phyloP scores from a whole-genome alignment of 2,113 vertebrate genomes.

The Nannospalax galili region DNA sequence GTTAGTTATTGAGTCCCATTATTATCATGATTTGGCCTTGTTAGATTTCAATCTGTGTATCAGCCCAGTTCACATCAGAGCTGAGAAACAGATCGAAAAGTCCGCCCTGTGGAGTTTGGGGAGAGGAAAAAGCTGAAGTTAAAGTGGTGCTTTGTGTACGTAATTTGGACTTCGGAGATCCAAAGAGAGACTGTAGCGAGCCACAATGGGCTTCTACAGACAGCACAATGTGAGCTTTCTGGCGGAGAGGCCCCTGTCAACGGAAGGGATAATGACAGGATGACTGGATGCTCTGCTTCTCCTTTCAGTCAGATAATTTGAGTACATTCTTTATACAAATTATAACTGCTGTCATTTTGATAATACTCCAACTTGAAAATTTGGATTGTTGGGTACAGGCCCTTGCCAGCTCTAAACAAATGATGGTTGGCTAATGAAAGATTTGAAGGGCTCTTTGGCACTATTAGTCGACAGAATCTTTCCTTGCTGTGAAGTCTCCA shows the following conservation, averaged over 20 bases:
- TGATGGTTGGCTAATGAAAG: constrained; percentile 37
- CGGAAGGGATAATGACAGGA: constrained; percentile 66
- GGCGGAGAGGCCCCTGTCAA: constrained; percentile 55
- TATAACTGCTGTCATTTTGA: constrained; percentile 77
- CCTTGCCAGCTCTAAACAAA: constrained; percentile 72
- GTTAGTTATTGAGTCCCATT: constrained; percentile 62
- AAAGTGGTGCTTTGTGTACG: constrained; percentile 68
- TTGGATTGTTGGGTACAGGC: constrained; percentile 61
- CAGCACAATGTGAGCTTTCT: constrained; percentile 62
- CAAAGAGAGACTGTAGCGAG: constrained; percentile 14
- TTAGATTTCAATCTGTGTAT: constrained; percentile 53
- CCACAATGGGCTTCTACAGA: constrained; percentile 63
- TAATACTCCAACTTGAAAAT: constrained; percentile 74
- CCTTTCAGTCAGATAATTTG: constrained; percentile 72
- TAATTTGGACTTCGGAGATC: constrained; percentile 68
- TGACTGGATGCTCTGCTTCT: constrained; percentile 66
- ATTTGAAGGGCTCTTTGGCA: constrained; percentile 38
- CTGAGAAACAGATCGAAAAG: constrained; percentile 69
- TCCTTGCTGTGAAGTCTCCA: constrained; percentile 21
- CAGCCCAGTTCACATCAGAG: constrained; percentile 60
- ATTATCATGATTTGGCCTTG: constrained; percentile 64
- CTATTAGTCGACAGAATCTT: not conserved
- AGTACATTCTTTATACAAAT: constrained; percentile 76
- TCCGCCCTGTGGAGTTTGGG: constrained; percentile 35
- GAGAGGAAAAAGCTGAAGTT: constrained; percentile 63